phyloP scores from a whole-genome alignment of 1,140 invertebrate species.

The Gryon sp. region DNA sequence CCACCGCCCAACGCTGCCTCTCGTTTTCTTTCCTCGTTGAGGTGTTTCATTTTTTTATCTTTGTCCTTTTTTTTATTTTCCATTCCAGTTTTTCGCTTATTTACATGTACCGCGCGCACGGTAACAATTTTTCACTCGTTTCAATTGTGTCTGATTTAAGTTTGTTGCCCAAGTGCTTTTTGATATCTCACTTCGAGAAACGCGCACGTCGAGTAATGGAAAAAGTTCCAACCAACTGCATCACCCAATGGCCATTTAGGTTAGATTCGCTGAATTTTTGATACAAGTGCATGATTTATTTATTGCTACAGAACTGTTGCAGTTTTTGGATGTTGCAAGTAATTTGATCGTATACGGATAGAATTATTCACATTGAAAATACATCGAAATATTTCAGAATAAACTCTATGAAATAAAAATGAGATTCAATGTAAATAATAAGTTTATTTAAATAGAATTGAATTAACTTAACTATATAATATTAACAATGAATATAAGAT shows the following conservation, averaged over 20 bases:
- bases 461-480: too few relatives aligned
- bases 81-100: conserved; percentile 20
- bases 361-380: too few relatives aligned
- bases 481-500: too few relatives aligned
- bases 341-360: too few relatives aligned
- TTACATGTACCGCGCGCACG: conserved; percentile 29
- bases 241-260: conserved; percentile 26
- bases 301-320: too few relatives aligned
- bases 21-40: too few relatives aligned
- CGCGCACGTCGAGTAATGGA: conserved; percentile 17
- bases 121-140: conserved; percentile 39
- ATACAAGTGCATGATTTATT: conserved; percentile 25
- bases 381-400: too few relatives aligned
- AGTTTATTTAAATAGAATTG: too few relatives aligned
- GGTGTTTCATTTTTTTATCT: not conserved
- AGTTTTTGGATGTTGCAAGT: too few relatives aligned
- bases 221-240: conserved; percentile 37
- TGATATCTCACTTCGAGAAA: not conserved
- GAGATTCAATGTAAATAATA: too few relatives aligned
- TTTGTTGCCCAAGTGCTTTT: conserved; percentile 45
- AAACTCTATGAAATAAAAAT: too few relatives aligned
- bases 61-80: conserved; percentile 1
- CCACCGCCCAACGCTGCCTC: too few relatives aligned
- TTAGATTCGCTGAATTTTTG: conserved; percentile 1
- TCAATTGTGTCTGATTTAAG: conserved; percentile 49